These are phyloP conservation scores for Cantharis nigra DNA, from an alignment of 2,888 invertebrate species.

Conservation along the genomic window DNA sequence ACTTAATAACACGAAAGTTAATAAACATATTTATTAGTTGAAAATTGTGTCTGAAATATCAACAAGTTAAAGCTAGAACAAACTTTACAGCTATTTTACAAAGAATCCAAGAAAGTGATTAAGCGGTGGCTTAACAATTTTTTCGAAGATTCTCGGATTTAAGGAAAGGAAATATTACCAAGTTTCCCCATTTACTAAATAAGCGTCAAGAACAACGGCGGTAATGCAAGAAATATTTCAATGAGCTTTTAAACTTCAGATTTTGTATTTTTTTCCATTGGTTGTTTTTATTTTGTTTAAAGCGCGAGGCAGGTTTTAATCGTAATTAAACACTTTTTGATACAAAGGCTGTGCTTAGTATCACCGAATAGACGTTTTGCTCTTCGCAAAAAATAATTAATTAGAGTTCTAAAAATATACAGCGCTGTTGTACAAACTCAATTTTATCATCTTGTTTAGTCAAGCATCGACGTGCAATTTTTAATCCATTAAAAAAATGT, in stretches of 20 bases:
- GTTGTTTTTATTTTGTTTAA: neutral
- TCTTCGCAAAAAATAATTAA: neutral
- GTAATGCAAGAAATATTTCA: neutral
- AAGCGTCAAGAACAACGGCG: neutral
- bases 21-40: too few species aligned
- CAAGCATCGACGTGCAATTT: neutral
- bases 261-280: neutral
- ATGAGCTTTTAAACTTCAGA: neutral
- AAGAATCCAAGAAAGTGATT: neutral
- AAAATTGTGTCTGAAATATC: neutral
- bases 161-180: neutral
- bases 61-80: neutral
- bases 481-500: neutral
- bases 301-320: neutral
- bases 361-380: neutral
- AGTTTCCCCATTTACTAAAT: neutral
- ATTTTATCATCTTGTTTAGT: neutral
- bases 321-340: neutral
- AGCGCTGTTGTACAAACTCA: neutral
- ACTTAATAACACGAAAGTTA: neutral
- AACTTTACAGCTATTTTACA: neutral
- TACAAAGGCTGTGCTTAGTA: neutral
- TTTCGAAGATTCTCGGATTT: neutral
- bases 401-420: neutral
- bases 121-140: neutral